These are phyloP conservation scores for Diadumene lineata DNA, from an alignment of 92 coral and sea anemone genomes.

Conservation along the genomic window DNA sequence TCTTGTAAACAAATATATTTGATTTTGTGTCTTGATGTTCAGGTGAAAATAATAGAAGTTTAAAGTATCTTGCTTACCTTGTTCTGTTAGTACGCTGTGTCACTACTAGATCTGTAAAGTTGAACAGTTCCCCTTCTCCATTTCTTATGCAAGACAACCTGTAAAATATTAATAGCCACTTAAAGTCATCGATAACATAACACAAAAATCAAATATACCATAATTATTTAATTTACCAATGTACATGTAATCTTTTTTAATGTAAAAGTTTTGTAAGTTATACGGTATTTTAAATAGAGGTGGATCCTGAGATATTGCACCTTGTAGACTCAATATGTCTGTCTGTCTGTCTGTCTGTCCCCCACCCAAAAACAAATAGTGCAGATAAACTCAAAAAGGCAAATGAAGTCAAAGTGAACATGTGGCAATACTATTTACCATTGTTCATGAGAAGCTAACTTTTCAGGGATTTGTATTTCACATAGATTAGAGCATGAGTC, in stretches of 20 bases:
- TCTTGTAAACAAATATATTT: too few relatives aligned
- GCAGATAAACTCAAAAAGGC: not conserved
- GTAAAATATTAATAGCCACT: too few relatives aligned
- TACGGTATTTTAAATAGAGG: too few relatives aligned
- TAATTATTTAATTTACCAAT: too few relatives aligned
- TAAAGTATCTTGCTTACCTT: slow-evolving; percentile 31
- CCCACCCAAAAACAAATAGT: not conserved
- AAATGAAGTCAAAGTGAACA: not conserved
- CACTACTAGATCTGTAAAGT: slow-evolving; percentile 37
- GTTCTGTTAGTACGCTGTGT: slow-evolving; percentile 48
- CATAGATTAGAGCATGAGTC: slow-evolving; percentile 54
- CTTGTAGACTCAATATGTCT: too few relatives aligned
- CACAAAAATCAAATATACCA: too few relatives aligned
- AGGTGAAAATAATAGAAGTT: not conserved
- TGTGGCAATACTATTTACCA: slow-evolving; percentile 16
- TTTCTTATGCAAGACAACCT: slow-evolving; percentile 45
- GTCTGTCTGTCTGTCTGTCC: too few relatives aligned
- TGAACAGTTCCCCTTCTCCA: slow-evolving; percentile 50
- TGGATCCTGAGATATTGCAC: too few relatives aligned
- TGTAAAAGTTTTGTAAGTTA: too few relatives aligned
- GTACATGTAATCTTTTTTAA: too few relatives aligned
- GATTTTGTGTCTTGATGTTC: too few relatives aligned
- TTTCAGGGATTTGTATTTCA: slow-evolving; percentile 62
- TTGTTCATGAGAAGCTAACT: slow-evolving; percentile 4
- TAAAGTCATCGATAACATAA: too few relatives aligned